These are phyloP conservation scores for Anastrepha obliqua DNA, from an alignment of 1,140 invertebrate species.

Conservation along the genomic window DNA sequence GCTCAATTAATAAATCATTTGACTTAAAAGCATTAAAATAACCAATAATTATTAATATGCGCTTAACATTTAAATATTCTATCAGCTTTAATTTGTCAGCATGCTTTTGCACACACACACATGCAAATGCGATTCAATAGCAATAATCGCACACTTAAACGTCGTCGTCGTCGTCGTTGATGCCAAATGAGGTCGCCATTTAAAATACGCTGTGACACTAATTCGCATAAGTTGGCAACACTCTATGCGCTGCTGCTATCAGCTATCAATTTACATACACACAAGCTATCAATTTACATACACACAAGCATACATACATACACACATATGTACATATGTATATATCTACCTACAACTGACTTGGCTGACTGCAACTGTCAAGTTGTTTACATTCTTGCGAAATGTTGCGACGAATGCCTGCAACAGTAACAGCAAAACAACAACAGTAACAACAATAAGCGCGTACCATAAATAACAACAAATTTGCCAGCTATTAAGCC, in stretches of 20 bases:
- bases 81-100: too few species aligned
- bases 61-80: neutral
- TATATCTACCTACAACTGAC: too few species aligned
- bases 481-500: neutral
- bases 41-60: neutral
- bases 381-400: constrained; percentile 49
- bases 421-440: neutral
- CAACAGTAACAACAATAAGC: neutral
- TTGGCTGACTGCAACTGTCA: constrained; percentile 31
- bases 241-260: neutral
- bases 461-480: neutral
- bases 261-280: neutral
- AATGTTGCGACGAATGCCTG: constrained; percentile 20
- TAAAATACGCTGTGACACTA: neutral
- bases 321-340: too few species aligned
- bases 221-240: constrained; percentile 28
- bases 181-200: constrained; percentile 4
- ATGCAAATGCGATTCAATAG: neutral
- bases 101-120: neutral
- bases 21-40: neutral
- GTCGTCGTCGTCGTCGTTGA: neutral
- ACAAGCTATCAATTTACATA: neutral
- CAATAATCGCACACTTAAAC: neutral
- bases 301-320: too few species aligned
- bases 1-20: neutral